These are phyloP conservation scores for Elaphurus davidianus DNA, from an alignment of 2,113 vertebrate species.

Conservation along the genomic window DNA sequence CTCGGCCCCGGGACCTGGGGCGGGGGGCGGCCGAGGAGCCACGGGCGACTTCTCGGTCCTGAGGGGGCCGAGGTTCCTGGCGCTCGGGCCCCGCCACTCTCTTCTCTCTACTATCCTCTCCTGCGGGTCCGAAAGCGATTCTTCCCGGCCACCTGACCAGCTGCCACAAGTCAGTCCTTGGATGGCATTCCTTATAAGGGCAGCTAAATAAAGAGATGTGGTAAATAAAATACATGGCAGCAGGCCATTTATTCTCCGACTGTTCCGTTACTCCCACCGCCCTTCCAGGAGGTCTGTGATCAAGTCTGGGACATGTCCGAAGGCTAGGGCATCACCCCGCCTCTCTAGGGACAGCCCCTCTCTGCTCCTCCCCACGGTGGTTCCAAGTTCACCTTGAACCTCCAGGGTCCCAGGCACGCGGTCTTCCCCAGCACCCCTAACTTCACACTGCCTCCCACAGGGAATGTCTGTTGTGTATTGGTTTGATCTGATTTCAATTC, in stretches of 20 bases:
- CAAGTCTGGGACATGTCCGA: background rate
- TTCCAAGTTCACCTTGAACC: background rate
- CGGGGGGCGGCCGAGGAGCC: background rate
- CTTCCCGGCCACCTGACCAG: too few relatives aligned
- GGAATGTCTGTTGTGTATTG: background rate
- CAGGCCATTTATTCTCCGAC: background rate
- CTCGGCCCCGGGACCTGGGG: too few relatives aligned
- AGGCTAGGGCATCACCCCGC: background rate
- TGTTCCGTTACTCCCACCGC: background rate
- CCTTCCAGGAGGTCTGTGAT: background rate
- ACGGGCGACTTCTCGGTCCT: background rate
- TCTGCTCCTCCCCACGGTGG: background rate
- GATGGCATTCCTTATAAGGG: background rate
- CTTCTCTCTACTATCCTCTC: background rate
- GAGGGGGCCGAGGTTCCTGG: fast-evolving
- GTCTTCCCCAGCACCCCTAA: background rate
- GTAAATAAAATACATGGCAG: background rate
- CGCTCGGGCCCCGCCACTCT: background rate
- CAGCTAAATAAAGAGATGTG: too few relatives aligned
- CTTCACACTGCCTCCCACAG: background rate
- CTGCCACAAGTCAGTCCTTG: background rate
- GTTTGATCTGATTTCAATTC: background rate
- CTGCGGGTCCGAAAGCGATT: too few relatives aligned
- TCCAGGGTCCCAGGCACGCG: background rate
- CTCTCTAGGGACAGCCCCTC: background rate